These are phyloP conservation scores for Oligia latruncula DNA, from an alignment of 2,888 invertebrate genomes.

Conservation along the genomic window DNA sequence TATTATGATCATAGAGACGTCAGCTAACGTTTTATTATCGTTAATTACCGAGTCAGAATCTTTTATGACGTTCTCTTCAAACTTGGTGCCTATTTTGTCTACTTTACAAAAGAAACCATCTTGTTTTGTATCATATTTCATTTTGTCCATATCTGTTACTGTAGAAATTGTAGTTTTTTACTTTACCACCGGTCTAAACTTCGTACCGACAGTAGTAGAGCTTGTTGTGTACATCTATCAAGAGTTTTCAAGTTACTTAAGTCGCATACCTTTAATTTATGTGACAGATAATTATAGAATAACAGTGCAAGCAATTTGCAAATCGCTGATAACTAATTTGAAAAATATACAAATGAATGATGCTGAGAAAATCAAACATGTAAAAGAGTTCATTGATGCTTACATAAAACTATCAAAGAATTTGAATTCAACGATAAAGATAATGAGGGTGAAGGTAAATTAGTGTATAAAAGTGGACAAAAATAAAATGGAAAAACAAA, in stretches of 20 bases:
- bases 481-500: background rate
- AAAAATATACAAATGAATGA: background rate
- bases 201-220: fast-evolving
- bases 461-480: no score
- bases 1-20: background rate
- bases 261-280: background rate
- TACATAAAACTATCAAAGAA: background rate
- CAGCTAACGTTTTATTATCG: background rate
- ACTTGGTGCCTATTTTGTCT: background rate
- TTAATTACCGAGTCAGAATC: background rate
- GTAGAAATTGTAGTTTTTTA: fast-evolving
- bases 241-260: background rate
- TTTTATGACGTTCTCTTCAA: slow-evolving; percentile 12
- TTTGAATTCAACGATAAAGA: background rate
- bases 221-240: background rate
- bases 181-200: fast-evolving
- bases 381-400: background rate
- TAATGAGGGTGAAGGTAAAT: slow-evolving; percentile 21
- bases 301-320: background rate
- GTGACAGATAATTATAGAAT: slow-evolving; percentile 23
- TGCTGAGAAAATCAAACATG: slow-evolving; percentile 12
- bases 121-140: background rate
- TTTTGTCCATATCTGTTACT: background rate
- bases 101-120: background rate
- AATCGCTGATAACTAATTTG: slow-evolving; percentile 12